A percentile compares a stretch with the other conserved stretches of the same genome.
These are phyloP conservation scores for Pipistrellus nathusii DNA, from an alignment of 2,797 vertebrate genomes.

Conservation along the genomic window DNA sequence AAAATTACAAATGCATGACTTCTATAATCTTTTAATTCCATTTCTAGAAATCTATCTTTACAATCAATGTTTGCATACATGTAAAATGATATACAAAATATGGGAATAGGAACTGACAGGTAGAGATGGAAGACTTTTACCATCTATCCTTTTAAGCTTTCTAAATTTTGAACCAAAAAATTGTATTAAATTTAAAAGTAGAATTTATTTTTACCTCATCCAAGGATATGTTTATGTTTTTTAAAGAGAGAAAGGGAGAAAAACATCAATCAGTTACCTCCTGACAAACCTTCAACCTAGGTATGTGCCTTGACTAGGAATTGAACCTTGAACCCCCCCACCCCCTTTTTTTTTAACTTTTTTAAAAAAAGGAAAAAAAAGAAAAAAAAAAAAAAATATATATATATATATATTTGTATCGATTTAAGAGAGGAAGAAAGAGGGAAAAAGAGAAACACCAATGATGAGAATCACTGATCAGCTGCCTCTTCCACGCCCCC, in stretches of 20 bases:
- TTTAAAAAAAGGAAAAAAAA: too few relatives aligned
- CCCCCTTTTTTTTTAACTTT: background rate
- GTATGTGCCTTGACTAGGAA: background rate
- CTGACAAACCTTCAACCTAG: background rate
- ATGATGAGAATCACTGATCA: too few relatives aligned
- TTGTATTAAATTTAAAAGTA: background rate
- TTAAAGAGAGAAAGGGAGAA: background rate
- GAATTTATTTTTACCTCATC: background rate
- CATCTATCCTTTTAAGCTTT: background rate
- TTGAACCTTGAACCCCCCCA: background rate
- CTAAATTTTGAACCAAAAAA: conserved; percentile 17
- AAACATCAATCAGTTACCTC: background rate
- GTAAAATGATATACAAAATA: background rate
- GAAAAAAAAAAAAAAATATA: too few relatives aligned
- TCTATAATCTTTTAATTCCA: background rate
- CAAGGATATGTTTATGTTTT: background rate
- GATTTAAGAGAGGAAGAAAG: too few relatives aligned
- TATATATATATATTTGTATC: too few relatives aligned
- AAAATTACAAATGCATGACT: conserved; percentile 24
- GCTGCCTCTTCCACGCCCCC: too few relatives aligned
- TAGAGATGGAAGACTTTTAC: background rate
- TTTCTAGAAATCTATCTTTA: background rate
- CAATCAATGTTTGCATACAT: background rate
- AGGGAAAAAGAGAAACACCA: too few relatives aligned
- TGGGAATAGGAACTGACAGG: background rate